A percentile compares a stretch with the other conserved stretches of the same genome.
Conservation (phyloP, 2,797 vertebrate genomes). For the Brachymystax lenok region DNA sequence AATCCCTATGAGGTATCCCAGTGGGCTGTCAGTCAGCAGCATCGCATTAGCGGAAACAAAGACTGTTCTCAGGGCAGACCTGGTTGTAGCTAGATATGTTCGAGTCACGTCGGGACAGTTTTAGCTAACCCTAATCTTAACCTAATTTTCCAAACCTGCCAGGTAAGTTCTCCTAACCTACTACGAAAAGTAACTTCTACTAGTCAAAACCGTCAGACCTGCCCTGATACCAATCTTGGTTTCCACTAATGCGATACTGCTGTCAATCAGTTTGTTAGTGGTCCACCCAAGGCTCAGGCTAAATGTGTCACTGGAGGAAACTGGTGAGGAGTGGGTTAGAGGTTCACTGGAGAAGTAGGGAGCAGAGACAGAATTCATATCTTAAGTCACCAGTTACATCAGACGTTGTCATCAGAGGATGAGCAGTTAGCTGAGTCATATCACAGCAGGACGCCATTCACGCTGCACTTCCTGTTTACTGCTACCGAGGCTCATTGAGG, state of each 20-base stretch:
- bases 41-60: too few relatives aligned
- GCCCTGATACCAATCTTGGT: too few relatives aligned
- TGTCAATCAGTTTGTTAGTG: conserved; percentile 57
- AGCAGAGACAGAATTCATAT: background rate
- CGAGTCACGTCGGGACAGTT: too few relatives aligned
- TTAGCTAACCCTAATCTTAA: too few relatives aligned
- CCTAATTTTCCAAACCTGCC: too few relatives aligned
- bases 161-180: too few relatives aligned
- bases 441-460: conserved; percentile 20
- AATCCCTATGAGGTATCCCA: background rate
- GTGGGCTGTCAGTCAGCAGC: background rate
- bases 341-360: conserved; percentile 51
- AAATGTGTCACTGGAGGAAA: conserved; percentile 64
- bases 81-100: too few relatives aligned
- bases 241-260: too few relatives aligned
- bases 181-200: too few relatives aligned
- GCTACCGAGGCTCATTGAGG: conserved; percentile 5
- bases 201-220: too few relatives aligned
- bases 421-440: conserved; percentile 51
- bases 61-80: too few relatives aligned
- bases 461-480: conserved; percentile 64
- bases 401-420: conserved; percentile 51
- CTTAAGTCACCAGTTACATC: conserved; percentile 46
- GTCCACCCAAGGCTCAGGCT: conserved; percentile 47
- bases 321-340: conserved; percentile 40